Evolutionary conservation across 2,797 vertebrate species (phyloP).

Genomic region (Tapera naevia): DNA sequence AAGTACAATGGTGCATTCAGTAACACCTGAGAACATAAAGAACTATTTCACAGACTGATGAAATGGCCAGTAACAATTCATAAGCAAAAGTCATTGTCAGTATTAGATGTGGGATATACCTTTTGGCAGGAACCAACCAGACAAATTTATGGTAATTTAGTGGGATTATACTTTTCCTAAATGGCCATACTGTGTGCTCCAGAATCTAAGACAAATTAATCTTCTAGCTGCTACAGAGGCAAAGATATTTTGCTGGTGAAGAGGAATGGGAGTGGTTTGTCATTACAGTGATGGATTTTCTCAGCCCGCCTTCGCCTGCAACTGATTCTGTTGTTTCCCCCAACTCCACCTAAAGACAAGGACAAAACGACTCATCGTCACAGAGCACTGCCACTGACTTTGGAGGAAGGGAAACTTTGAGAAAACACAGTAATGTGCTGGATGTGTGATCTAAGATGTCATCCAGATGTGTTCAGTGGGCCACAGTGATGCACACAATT

Average conservation of each 20-base stretch:
- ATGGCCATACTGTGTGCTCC: not conserved
- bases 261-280: not conserved
- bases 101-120: not conserved
- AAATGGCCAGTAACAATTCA: not conserved
- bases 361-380: not conserved
- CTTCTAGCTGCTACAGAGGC: not conserved
- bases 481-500: slow-evolving; percentile 54
- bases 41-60: not conserved
- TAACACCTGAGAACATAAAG: not conserved
- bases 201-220: slow-evolving; percentile 3
- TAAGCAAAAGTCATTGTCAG: not conserved
- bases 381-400: not conserved
- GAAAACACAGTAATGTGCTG: not conserved
- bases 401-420: slow-evolving; percentile 34
- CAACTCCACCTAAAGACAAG: not conserved
- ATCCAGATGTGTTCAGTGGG: slow-evolving; percentile 60
- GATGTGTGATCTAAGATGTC: slow-evolving; percentile 24
- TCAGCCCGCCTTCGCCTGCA: not conserved
- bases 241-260: slow-evolving; percentile 1
- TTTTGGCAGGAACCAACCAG: not conserved
- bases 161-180: not conserved
- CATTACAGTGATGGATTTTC: slow-evolving; percentile 9
- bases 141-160: not conserved
- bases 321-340: not conserved
- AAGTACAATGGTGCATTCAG: not conserved